These are phyloP conservation scores for Rhabdomys pumilio DNA, from an alignment of 2,797 vertebrate genomes.

Conservation along the genomic window DNA sequence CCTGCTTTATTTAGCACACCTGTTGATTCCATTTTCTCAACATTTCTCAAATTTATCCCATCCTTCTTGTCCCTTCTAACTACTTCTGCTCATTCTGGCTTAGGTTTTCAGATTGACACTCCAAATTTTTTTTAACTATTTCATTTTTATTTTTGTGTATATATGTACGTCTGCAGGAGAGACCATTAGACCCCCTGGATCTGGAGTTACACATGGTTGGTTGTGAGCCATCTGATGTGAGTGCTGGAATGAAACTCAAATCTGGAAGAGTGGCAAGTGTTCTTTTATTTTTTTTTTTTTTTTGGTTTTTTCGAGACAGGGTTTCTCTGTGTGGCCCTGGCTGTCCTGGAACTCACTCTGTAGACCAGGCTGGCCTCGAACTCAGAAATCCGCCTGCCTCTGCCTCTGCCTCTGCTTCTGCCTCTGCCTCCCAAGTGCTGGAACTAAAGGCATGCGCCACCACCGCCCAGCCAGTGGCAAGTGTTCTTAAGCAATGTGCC, in stretches of 20 bases:
- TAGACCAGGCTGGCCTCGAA: no score
- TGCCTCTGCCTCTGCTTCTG: no score
- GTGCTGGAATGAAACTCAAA: background rate
- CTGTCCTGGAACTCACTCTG: no score
- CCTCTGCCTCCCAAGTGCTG: no score
- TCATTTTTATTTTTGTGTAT: background rate
- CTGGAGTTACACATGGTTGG: background rate
- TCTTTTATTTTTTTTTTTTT: background rate
- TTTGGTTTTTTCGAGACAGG: no score
- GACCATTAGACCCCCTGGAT: background rate
- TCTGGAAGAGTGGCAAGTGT: background rate
- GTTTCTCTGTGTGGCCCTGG: no score
- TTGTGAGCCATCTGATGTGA: background rate
- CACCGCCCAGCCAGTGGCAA: no score
- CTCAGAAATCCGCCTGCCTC: no score
- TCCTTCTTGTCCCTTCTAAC: slow-evolving; percentile 18
- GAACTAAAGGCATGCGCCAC: no score
- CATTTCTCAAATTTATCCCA: slow-evolving; percentile 55
- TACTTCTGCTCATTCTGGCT: slow-evolving; percentile 51
- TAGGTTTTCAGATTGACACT: background rate
- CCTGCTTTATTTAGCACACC: background rate
- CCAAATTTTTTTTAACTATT: background rate
- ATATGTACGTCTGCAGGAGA: background rate
- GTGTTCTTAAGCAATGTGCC: background rate
- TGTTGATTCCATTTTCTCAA: slow-evolving; percentile 36